Percentiles rank a stretch among this genome's conserved stretches.
These are phyloP conservation scores for Idaea biselata DNA, from an alignment of 2,888 invertebrate species.

Conservation along the genomic window DNA sequence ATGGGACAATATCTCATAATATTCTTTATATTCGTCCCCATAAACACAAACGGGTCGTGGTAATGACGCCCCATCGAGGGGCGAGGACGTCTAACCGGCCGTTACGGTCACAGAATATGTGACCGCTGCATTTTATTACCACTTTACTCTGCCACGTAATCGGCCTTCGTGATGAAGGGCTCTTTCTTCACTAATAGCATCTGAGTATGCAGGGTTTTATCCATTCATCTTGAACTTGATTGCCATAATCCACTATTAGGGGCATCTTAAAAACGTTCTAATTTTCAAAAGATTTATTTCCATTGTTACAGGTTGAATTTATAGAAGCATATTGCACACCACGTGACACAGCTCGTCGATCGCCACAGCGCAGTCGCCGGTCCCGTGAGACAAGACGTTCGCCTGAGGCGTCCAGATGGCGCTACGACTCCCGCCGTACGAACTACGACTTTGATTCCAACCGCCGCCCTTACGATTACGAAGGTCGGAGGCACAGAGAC, in stretches of 20 bases:
- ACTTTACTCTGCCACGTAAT: slow-evolving; percentile 80
- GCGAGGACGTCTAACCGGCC: slow-evolving; percentile 71
- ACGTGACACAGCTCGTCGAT: slow-evolving; percentile 81
- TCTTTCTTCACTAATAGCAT: slow-evolving; percentile 65
- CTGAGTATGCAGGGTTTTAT: slow-evolving; percentile 47
- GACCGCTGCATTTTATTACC: slow-evolving; percentile 81
- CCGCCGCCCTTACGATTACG: slow-evolving; percentile 72
- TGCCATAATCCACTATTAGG: slow-evolving; percentile 2
- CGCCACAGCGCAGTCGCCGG: slow-evolving; percentile 69
- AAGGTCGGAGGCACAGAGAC: slow-evolving; percentile 54
- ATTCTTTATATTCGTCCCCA: slow-evolving; percentile 77
- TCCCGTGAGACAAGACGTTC: slow-evolving; percentile 69
- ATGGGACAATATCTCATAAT: slow-evolving; percentile 76
- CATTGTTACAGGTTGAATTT: slow-evolving; percentile 84
- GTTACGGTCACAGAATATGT: slow-evolving; percentile 76
- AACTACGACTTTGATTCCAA: slow-evolving; percentile 70
- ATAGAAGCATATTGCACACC: slow-evolving; percentile 88
- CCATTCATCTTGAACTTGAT: slow-evolving; percentile 18
- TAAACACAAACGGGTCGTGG: slow-evolving; percentile 77
- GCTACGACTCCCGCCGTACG: slow-evolving; percentile 67
- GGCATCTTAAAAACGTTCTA: slow-evolving; percentile 4
- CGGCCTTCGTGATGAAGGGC: slow-evolving; percentile 77
- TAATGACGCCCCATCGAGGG: slow-evolving; percentile 72
- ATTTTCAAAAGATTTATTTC: slow-evolving; percentile 19
- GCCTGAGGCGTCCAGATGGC: slow-evolving; percentile 71